These are phyloP conservation scores for Plecotus auritus DNA, from an alignment of 2,113 vertebrate species.

Conservation along the genomic window DNA sequence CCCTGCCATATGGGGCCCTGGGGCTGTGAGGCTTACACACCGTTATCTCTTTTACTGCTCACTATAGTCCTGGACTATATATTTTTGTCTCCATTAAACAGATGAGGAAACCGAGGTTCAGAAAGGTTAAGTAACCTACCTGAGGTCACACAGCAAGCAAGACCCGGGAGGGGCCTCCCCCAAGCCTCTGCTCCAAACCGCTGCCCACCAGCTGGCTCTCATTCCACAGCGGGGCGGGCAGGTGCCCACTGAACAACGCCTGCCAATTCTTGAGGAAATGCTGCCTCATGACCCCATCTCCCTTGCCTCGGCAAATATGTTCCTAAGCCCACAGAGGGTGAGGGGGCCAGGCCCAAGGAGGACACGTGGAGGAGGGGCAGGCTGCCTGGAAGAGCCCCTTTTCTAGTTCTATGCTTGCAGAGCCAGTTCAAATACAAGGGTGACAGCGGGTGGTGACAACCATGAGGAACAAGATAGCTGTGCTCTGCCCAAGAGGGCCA, in stretches of 20 bases:
- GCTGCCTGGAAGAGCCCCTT: not conserved
- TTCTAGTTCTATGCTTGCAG: not conserved
- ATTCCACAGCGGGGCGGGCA: fast-evolving
- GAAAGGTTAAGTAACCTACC: not conserved
- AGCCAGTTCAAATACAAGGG: not conserved
- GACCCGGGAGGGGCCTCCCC: not conserved
- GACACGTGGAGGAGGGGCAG: not conserved
- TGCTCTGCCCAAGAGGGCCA: not conserved
- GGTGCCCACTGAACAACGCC: not conserved
- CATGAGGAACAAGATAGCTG: not conserved
- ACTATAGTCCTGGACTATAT: too few species aligned
- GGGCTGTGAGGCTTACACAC: not conserved
- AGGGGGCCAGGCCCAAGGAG: not conserved
- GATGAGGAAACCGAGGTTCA: not conserved
- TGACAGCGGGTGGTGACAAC: not conserved
- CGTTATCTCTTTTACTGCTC: not conserved
- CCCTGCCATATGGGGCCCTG: fast-evolving
- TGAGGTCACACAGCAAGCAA: not conserved
- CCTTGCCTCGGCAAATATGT: not conserved
- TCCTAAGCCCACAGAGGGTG: not conserved
- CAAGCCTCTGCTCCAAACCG: not conserved
- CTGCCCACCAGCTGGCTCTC: fast-evolving
- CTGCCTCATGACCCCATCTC: not conserved
- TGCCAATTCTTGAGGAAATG: not conserved
- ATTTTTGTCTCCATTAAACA: not conserved